Conservation (phyloP, 2,797 vertebrate genomes). For the Sebastes minor region DNA sequence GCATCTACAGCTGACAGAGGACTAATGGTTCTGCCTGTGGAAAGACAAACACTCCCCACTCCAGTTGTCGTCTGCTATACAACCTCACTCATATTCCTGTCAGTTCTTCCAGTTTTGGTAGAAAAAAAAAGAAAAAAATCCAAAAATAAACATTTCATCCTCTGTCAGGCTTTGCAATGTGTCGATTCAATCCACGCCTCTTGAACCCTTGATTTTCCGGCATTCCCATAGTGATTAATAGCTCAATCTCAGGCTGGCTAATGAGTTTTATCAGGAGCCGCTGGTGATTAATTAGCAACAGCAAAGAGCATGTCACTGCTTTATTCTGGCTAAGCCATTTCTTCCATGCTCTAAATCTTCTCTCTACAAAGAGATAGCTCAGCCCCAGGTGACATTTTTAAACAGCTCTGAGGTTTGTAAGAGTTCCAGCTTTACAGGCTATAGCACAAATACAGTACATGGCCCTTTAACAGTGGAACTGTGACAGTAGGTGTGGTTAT, state of each 20-base stretch:
- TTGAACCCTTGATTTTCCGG: slow-evolving; percentile 59
- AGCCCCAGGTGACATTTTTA: slow-evolving; percentile 46
- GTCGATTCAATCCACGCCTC: slow-evolving; percentile 41
- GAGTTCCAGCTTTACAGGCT: slow-evolving; percentile 6
- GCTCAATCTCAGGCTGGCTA: slow-evolving; percentile 72
- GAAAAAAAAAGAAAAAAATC: background rate
- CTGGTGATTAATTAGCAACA: slow-evolving; percentile 81
- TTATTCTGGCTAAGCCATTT: slow-evolving; percentile 62
- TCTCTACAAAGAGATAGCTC: slow-evolving; percentile 36
- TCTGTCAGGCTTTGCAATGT: slow-evolving; percentile 12
- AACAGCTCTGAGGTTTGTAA: slow-evolving; percentile 38
- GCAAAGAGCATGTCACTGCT: slow-evolving; percentile 68
- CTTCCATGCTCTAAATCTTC: slow-evolving; percentile 41
- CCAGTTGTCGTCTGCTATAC: background rate
- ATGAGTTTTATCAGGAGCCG: slow-evolving; percentile 78
- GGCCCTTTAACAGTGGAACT: background rate
- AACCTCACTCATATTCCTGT: background rate
- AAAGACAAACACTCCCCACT: slow-evolving; percentile 28
- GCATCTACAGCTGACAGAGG: slow-evolving; percentile 7
- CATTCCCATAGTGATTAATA: slow-evolving; percentile 72
- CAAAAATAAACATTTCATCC: slow-evolving; percentile 12
- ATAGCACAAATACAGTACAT: background rate
- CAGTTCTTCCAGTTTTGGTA: background rate
- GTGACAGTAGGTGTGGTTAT: background rate
- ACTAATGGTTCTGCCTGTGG: slow-evolving; percentile 22